Base-by-base conservation (phyloP, 2,797 vertebrate species). In the Tragelaphus oryx region DNA sequence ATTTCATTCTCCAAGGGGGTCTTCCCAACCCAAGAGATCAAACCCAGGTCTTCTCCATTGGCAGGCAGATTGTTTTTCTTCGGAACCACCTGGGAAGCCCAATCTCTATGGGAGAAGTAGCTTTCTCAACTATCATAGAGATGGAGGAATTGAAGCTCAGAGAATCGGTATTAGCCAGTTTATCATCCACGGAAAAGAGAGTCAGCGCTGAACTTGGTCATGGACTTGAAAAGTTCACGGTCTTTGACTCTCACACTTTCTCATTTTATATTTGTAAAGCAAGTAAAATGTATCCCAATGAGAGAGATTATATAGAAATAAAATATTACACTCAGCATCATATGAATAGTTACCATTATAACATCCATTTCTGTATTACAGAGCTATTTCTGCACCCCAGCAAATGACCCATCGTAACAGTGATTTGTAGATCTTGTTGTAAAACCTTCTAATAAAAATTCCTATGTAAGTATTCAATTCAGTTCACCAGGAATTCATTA, bases 341-440 rank as follows among this genome's bases (percentile, higher is more conserved):
- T 44, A 20, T 28, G 57, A 62, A 33, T 7, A 28, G 24, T 37
- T 74, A 74, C 8, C 57, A n/a, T 65, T 62, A 82, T 9, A 22
- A 41, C 46, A 91, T 60, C 80, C 65, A 79, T 87, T 74, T 82
- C 37, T 18, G 12, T 24, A 79, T 93, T n/a, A 71, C 3, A 18
- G 30, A 46, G 88, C 62, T 55, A 78, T 82, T 91, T 55, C 84
- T 24, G 62, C 17, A 41, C 71, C 59, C 30, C 22, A 28, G 91
- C 5, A 44, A 86, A 92, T 93, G 88, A 71, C 89, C 80, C 57
- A 6, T 92, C 91, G 46, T 89, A 76, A 93, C 20, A 22, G 75
- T 96, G 93, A 95, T 89, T 95, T 95, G 91, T 89, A 33, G 91
- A 74, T 71, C 80, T 79, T 78, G 65, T 75, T 89, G 68, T 89